Conservation (phyloP, 2,797 vertebrate genomes). For the Peromyscus aztecus region DNA sequence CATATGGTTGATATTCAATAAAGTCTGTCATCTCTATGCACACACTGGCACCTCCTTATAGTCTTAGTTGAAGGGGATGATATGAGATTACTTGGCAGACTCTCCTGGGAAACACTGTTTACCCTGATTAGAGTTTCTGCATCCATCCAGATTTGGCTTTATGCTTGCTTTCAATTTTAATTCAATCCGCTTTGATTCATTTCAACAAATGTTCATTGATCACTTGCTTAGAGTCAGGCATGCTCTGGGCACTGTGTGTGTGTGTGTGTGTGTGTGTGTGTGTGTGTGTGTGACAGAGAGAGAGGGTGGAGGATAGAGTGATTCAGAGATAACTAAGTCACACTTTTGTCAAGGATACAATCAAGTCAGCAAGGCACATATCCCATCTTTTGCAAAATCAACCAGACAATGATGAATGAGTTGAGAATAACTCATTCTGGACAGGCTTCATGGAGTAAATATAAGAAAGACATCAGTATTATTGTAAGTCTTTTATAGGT, state of each 20-base stretch:
- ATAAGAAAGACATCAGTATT: neutral
- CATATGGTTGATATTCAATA: neutral
- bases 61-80: conserved; percentile 20
- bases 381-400: neutral
- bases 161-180: conserved; percentile 52
- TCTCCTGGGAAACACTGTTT: conserved; percentile 31
- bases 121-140: conserved; percentile 40
- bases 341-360: neutral
- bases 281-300: neutral
- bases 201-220: conserved; percentile 61
- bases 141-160: conserved; percentile 21
- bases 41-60: neutral
- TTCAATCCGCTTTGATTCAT: conserved; percentile 41
- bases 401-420: neutral
- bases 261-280: neutral
- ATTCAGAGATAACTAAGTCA: neutral
- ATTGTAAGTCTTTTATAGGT: neutral
- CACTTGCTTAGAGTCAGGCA: conserved; percentile 29
- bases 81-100: conserved; percentile 5
- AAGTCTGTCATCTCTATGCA: neutral
- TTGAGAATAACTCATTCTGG: neutral
- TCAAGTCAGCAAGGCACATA: neutral
- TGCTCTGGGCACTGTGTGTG: neutral
- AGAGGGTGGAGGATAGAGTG: neutral
- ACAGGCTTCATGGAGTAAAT: neutral